Base-by-base conservation (phyloP, 2,113 vertebrate genomes). In the Brachyhypopomus occidentalis region DNA sequence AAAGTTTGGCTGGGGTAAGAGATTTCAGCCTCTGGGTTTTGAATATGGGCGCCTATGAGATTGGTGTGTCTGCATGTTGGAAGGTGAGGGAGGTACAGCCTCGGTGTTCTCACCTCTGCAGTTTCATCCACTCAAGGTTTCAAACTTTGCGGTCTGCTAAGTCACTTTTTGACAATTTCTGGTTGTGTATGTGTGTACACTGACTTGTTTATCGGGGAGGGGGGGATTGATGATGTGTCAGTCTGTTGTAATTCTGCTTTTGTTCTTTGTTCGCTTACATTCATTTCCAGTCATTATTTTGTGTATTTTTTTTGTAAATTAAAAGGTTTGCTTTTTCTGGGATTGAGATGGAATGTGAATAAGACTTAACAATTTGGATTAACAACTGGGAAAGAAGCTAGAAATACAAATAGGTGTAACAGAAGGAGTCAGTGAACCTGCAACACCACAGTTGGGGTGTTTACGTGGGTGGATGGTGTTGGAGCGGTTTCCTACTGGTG, bases 1-100 rank as follows among this genome's bases (percentile, higher is more conserved):
- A 2, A 88, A 86, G 34, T 94, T 94, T 1, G 94, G 92, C 8
- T 94, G 93, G 94, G 90, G 94, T 94, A 86, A 92, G 93, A 87
- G n/a, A 55, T 55, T 62, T 66, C 30, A 14, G n/a, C 58, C 36
- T n/a, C 11, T 34, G 27, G 48, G 0, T 38, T 23, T 45, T 4
- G 14, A 79, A 59, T 19, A 2, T 3, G 22, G 30, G 5, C 34
- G n/a, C 23, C 27, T 6, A 41, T 41, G 41, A 41, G 9, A 7
- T 19, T 17, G 8, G 9, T 20, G 19, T 34, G 41, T 9, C 41
- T 41, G 41, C 34, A n/a, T 38, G 30, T 70, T 20, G 2, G 6
- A 70, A 70, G 22, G 19, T 2, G 36, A 52, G 9, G 11, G 41
- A 9, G 5, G 9, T 5, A 11, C 72, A n/a, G 56, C 1, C 23